These are phyloP conservation scores for Parelbella ahira DNA, from an alignment of 2,888 invertebrate genomes.

Conservation along the genomic window DNA sequence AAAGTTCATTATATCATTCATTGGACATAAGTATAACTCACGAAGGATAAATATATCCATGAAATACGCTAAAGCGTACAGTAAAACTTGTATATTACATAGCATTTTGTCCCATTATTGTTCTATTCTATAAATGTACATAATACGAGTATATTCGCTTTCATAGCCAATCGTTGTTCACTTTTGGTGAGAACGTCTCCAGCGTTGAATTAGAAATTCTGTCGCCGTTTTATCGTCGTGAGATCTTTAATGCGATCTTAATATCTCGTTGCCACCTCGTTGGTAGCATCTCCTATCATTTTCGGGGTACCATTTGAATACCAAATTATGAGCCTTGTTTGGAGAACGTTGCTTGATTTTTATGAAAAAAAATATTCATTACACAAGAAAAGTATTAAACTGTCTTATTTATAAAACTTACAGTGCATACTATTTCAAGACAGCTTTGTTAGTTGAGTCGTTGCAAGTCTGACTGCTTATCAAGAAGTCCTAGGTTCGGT, in stretches of 20 bases:
- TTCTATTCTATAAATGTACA: neutral
- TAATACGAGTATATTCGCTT: neutral
- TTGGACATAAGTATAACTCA: no score
- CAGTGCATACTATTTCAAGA: no score
- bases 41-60: no score
- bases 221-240: constrained; percentile 53
- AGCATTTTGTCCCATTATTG: neutral
- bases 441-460: no score
- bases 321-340: constrained; percentile 33
- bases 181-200: constrained; percentile 39
- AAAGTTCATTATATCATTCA: no score
- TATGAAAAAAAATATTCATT: no score
- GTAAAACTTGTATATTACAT: no score
- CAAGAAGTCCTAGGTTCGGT: no score
- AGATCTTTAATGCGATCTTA: constrained; percentile 58
- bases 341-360: neutral
- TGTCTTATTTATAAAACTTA: no score
- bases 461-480: no score
- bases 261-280: constrained; percentile 59
- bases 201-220: constrained; percentile 54
- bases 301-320: constrained; percentile 56
- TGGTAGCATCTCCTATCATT: constrained; percentile 45
- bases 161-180: neutral
- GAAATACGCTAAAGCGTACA: no score
- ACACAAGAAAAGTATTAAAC: no score